Base-by-base conservation (phyloP, 2,113 vertebrate genomes). In the Podarcis cretensis region DNA sequence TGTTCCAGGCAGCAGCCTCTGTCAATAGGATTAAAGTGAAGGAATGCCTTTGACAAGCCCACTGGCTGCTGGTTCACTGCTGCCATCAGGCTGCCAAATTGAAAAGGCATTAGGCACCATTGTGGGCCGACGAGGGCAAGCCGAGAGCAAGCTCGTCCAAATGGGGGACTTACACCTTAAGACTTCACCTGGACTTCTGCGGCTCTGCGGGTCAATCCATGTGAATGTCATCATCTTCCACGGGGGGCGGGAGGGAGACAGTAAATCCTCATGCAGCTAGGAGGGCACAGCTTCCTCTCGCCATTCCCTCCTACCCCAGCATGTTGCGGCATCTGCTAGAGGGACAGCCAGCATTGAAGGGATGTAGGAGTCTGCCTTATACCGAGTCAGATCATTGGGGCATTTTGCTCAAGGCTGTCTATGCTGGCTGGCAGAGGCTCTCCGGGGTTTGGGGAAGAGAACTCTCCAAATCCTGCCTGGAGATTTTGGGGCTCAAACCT, bases 21-120 rank as follows among this genome's bases (percentile, higher is more conserved):
- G 94, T 96, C 96, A 96, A 95, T 96, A 95, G 96, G 95, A 97
- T 96, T 96, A 95, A 96, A 95, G 95, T 90, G 93, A 89, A 96
- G 94, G 96, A 97, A 96, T 96, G 92, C 92, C 94, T 96, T 96
- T 96, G 94, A 96, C 94, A 95, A 94, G 92, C 66, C 93, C 95
- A 95, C 87, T 4, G 90, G 92, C 90, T 89, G 95, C 94, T 94
- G 95, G 92, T 95, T 94, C 94, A 94, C 95, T 96, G 95, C 95
- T 96, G 95, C 96, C 96, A 96, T 96, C 95, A 96, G 95, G 93
- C 95, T 96, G 96, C 87, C 0, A 91, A 32, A 91, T 76, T 71
- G 83, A 90, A 95, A 93, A 93, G 90, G 86, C 92, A 87, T 1
- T 1, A 35, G 87, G 85, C 81, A 90, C 69, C 78, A 59, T n/a